phyloP scores from a whole-genome alignment of 2,888 invertebrate species.

The Pasiphila rectangulata region DNA sequence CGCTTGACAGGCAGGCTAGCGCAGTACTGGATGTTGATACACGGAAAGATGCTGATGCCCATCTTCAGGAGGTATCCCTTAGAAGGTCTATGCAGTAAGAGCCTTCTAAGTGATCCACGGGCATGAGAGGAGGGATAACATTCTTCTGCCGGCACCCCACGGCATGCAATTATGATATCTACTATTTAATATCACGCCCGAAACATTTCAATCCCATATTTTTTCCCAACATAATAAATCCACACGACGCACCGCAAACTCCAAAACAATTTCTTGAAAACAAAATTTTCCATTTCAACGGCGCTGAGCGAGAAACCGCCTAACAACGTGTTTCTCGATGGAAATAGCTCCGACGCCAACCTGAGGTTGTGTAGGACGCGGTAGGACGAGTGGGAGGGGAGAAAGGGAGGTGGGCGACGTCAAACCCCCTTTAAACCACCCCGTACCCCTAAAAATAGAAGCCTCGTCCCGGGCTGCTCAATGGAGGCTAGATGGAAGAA shows the following conservation, averaged over 20 bases:
- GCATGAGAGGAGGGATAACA: no score
- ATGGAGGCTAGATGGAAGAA: constrained; percentile 57
- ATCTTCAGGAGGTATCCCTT: no score
- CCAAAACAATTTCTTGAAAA: constrained; percentile 36
- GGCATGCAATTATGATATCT: no score
- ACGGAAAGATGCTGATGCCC: no score
- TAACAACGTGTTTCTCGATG: constrained; percentile 51
- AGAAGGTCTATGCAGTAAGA: no score
- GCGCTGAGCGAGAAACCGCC: constrained; percentile 43
- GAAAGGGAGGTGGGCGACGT: constrained; percentile 60
- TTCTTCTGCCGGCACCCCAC: no score
- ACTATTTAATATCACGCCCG: neutral
- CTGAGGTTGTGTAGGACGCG: constrained; percentile 37
- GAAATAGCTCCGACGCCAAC: constrained; percentile 47
- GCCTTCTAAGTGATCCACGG: no score
- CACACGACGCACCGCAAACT: constrained; percentile 23
- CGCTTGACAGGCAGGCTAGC: no score
- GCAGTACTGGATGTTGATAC: no score
- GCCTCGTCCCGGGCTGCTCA: constrained; percentile 69
- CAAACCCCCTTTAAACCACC: constrained; percentile 44
- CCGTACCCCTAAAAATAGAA: constrained; percentile 72
- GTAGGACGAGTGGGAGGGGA: constrained; percentile 39
- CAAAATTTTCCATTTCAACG: constrained; percentile 48
- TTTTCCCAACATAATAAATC: constrained; percentile 14
- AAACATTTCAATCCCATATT: neutral